Evolutionary conservation across 2,113 vertebrate species (phyloP).

Genomic region (Formicarius rufipectus): DNA sequence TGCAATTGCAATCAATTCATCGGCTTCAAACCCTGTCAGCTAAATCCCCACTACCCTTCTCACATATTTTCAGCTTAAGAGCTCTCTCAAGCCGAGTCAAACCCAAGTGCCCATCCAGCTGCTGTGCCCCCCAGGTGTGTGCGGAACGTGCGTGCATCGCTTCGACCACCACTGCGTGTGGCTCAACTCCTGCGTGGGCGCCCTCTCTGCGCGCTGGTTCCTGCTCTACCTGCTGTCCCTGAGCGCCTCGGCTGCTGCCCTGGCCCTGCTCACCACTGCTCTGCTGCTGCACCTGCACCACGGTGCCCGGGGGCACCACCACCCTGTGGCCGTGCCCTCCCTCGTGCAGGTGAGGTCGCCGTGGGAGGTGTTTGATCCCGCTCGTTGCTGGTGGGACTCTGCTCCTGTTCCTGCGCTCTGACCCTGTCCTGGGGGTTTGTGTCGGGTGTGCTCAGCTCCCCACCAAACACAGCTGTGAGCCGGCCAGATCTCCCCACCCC

Average conservation of each 20-base stretch:
- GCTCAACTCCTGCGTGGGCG: constrained; percentile 96
- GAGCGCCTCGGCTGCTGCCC: constrained; percentile 67
- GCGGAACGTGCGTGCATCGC: constrained; percentile 86
- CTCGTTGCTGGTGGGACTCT: neutral
- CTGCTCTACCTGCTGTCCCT: constrained; percentile 85
- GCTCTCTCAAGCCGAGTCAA: neutral
- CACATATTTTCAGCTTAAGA: neutral
- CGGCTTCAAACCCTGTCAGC: neutral
- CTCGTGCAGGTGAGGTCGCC: constrained; percentile 74
- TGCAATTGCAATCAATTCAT: neutral
- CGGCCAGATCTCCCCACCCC: no score
- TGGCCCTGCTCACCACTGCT: constrained; percentile 70
- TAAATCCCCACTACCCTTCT: neutral
- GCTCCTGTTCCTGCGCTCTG: neutral
- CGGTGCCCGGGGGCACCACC: constrained; percentile 78
- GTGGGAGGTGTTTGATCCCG: rapidly evolving
- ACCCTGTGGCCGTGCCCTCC: constrained; percentile 73
- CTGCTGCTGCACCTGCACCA: constrained; percentile 81
- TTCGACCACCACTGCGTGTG: constrained; percentile 98
- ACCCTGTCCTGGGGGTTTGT: neutral
- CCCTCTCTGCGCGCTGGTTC: constrained; percentile 84
- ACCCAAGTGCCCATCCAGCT: rapidly evolving
- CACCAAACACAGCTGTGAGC: no score
- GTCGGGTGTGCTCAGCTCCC: no score
- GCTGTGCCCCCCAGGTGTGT: constrained; percentile 76